phyloP scores from a whole-genome alignment of 2,113 vertebrate species.

The Triplophysa tibetana region DNA sequence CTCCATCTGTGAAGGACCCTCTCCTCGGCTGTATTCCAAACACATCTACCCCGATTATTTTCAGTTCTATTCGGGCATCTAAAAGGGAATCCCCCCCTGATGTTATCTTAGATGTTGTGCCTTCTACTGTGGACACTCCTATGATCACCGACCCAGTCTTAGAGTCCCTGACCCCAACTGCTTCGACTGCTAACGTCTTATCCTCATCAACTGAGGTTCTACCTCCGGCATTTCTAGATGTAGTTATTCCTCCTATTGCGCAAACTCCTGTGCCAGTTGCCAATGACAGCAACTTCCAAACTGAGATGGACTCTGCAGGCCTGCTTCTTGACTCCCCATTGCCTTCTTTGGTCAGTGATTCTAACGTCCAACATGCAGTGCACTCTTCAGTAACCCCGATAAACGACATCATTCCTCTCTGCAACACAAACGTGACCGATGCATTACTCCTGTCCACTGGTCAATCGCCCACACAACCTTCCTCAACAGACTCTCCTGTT shows the following conservation, averaged over 20 bases:
- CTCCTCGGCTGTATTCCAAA: conserved; percentile 20
- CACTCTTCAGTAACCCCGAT: conserved; percentile 41
- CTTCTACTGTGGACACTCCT: neutral
- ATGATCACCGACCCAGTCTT: neutral
- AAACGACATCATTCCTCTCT: neutral
- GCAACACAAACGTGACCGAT: conserved; percentile 24
- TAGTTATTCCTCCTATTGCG: neutral
- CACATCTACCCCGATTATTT: conserved; percentile 17
- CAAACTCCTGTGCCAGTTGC: neutral
- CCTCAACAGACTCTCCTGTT: conserved; percentile 42
- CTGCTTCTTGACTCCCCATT: conserved; percentile 32
- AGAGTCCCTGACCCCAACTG: neutral
- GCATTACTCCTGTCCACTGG: neutral
- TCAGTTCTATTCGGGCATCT: neutral
- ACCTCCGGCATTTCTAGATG: neutral
- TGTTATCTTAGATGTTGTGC: neutral
- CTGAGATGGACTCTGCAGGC: conserved; percentile 1
- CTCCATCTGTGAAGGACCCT: neutral
- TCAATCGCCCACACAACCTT: conserved; percentile 35
- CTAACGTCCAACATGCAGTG: conserved; percentile 31
- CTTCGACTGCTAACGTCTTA: neutral
- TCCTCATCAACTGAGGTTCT: neutral
- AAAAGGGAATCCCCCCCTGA: conserved; percentile 38
- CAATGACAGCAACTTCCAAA: neutral
- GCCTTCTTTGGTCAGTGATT: conserved; percentile 45